Percentiles rank a stretch among this genome's conserved stretches.
Evolutionary conservation across 1,140 invertebrate genomes (phyloP).

Genomic region (Micrasema minimum): DNA sequence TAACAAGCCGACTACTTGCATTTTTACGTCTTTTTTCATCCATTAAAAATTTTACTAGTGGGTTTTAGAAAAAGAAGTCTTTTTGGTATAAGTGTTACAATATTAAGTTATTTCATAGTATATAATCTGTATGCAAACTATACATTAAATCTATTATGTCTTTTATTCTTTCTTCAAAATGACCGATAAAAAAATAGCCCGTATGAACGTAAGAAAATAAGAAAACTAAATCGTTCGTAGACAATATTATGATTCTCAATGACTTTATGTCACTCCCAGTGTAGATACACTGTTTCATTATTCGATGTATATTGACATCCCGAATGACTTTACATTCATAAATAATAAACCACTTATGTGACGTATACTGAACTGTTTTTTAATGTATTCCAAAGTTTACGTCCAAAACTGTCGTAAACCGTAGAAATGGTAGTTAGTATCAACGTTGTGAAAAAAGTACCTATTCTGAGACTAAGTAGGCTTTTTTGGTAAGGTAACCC

Average conservation of each 20-base stretch:
- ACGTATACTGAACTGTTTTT: conserved; percentile 9
- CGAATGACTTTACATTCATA: conserved; percentile 31
- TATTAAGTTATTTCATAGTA: too few species aligned
- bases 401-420: conserved; percentile 51
- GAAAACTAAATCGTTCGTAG: not conserved
- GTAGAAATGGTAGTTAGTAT: conserved; percentile 38
- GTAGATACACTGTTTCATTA: conserved; percentile 12
- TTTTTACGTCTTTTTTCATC: conserved; percentile 23
- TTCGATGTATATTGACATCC: conserved; percentile 23
- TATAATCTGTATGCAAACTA: not conserved
- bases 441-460: conserved; percentile 41
- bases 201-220: not conserved
- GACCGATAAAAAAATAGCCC: not conserved
- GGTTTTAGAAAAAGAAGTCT: conserved; percentile 4
- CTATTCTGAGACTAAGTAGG: too few species aligned
- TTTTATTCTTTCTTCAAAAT: not conserved
- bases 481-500: conserved; percentile 27
- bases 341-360: conserved; percentile 43
- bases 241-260: not conserved
- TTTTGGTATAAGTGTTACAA: too few species aligned
- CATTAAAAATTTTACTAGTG: not conserved
- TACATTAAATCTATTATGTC: too few species aligned
- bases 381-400: conserved; percentile 47
- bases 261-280: too few species aligned
- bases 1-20: conserved; percentile 21